A percentile compares a stretch with the other conserved stretches of the same genome.
These are phyloP conservation scores for Hydropotes inermis DNA, from an alignment of 2,113 vertebrate genomes.

Conservation along the genomic window DNA sequence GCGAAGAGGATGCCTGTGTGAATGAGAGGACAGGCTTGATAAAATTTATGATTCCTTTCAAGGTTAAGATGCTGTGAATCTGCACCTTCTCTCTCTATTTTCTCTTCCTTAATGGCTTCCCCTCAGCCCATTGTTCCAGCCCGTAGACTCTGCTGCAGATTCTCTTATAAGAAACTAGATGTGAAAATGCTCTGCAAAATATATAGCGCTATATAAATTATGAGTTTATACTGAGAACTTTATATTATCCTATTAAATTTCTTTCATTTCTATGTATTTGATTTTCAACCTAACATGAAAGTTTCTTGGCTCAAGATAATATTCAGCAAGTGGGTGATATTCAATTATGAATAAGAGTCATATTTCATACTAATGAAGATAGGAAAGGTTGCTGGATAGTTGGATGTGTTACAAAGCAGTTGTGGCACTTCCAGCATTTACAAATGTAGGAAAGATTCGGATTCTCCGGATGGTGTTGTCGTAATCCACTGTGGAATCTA, in stretches of 20 bases:
- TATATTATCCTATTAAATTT: constrained; percentile 36
- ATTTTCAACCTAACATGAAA: constrained; percentile 13
- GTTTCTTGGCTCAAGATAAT: constrained; percentile 8
- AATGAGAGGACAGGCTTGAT: background rate
- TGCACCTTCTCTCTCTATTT: background rate
- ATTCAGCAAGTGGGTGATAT: background rate
- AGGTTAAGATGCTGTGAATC: background rate
- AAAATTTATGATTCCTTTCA: background rate
- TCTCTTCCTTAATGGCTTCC: background rate
- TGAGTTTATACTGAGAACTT: constrained; percentile 24
- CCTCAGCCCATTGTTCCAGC: constrained; percentile 4
- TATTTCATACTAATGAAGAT: constrained; percentile 34
- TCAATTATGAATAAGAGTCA: constrained; percentile 17
- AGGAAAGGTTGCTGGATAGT: background rate
- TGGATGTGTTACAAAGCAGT: background rate
- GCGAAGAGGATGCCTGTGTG: background rate
- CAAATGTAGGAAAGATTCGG: background rate
- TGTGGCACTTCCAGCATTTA: background rate
- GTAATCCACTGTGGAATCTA: background rate
- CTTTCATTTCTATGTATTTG: constrained; percentile 40
- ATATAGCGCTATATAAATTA: constrained; percentile 43
- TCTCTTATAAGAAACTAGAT: background rate
- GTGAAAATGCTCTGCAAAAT: constrained; percentile 42
- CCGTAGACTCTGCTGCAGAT: background rate
- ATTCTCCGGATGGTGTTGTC: background rate